phyloP scores from a whole-genome alignment of 2,888 invertebrate genomes.

The Ariolimax columbianus region DNA sequence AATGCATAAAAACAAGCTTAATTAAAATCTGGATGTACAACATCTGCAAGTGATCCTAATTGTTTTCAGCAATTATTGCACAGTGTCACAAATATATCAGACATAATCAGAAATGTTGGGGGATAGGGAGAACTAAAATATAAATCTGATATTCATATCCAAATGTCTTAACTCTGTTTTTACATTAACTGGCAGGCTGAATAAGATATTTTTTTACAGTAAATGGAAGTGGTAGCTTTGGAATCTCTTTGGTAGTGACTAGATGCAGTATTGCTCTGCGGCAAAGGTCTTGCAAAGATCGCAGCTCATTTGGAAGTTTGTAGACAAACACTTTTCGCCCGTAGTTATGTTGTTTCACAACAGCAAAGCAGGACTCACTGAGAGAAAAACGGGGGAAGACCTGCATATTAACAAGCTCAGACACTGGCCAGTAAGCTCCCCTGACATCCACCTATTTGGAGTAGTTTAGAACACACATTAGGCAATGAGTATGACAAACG shows the following conservation, averaged over 20 bases:
- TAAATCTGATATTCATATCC: too few relatives aligned
- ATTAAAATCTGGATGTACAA: too few relatives aligned
- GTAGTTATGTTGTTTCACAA: slow-evolving; percentile 66
- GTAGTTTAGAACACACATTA: too few relatives aligned
- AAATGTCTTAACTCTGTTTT: too few relatives aligned
- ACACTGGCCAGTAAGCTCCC: slow-evolving; percentile 70
- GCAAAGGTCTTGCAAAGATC: slow-evolving; percentile 63
- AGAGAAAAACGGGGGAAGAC: slow-evolving; percentile 70
- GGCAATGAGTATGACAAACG: too few relatives aligned
- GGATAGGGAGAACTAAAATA: too few relatives aligned
- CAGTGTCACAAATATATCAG: too few relatives aligned
- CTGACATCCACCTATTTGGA: slow-evolving; percentile 59
- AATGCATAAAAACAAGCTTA: too few relatives aligned
- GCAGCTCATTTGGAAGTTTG: slow-evolving; percentile 62
- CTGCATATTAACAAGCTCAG: slow-evolving; percentile 68
- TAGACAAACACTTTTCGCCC: slow-evolving; percentile 65
- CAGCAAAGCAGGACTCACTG: slow-evolving; percentile 64
- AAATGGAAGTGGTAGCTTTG: slow-evolving; percentile 63
- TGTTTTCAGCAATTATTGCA: too few relatives aligned
- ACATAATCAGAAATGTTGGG: too few relatives aligned
- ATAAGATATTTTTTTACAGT: slow-evolving; percentile 29
- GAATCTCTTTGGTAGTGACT: slow-evolving; percentile 59
- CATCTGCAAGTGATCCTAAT: too few relatives aligned
- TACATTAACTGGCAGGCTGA: slow-evolving; percentile 15
- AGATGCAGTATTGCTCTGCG: slow-evolving; percentile 63